Percentiles rank a stretch among this genome's conserved stretches.
Conservation (phyloP, 2,797 vertebrate species). For the Garrulus glandarius region DNA sequence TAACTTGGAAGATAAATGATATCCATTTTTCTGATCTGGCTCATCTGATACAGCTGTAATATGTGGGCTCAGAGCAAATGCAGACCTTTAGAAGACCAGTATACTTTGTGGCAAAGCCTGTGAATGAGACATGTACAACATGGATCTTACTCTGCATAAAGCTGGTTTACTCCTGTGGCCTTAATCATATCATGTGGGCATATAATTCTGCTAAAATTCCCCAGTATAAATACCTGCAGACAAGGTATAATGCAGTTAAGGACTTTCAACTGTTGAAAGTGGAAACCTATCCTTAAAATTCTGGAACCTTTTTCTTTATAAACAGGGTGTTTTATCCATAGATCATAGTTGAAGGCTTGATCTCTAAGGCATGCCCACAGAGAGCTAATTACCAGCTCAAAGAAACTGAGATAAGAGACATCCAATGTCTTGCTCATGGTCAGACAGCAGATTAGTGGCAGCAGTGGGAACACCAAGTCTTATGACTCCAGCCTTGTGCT, state of each 20-base stretch:
- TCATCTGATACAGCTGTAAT: background rate
- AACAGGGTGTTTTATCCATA: background rate
- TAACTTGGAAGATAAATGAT: background rate
- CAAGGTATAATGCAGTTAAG: background rate
- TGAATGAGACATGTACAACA: background rate
- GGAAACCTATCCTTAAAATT: background rate
- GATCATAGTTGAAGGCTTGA: background rate
- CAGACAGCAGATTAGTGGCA: background rate
- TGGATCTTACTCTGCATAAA: background rate
- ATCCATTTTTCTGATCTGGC: background rate
- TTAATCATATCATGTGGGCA: background rate
- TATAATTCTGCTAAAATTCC: background rate
- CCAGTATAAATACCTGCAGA: background rate
- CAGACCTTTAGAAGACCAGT: background rate
- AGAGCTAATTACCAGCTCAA: background rate
- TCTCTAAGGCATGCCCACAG: background rate
- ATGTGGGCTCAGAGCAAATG: background rate
- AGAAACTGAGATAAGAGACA: background rate
- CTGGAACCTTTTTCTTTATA: background rate
- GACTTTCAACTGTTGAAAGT: background rate
- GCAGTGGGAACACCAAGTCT: background rate
- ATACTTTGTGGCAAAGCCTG: background rate
- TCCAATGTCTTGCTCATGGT: background rate
- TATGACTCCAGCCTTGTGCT: background rate
- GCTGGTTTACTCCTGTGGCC: background rate